These are phyloP conservation scores for Endotricha flammealis DNA, from an alignment of 2,888 invertebrate species.

Conservation along the genomic window DNA sequence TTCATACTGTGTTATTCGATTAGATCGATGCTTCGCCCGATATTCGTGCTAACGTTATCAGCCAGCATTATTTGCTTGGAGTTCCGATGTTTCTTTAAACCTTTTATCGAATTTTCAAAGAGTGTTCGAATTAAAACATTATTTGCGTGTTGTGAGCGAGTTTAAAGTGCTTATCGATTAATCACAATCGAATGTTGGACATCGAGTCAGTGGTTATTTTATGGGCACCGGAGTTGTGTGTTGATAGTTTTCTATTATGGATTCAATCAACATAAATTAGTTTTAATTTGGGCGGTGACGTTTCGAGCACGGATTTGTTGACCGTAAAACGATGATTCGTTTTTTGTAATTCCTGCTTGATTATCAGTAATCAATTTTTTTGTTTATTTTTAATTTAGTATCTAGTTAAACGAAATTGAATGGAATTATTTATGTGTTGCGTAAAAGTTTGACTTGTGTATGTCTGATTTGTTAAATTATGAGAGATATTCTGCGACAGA, in stretches of 20 bases:
- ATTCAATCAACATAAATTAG: constrained; percentile 76
- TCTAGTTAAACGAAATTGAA: constrained; percentile 30
- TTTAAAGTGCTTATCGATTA: constrained; percentile 60
- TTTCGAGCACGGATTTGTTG: constrained; percentile 42
- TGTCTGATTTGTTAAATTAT: neutral
- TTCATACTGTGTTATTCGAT: constrained; percentile 20
- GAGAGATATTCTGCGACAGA: too few relatives aligned
- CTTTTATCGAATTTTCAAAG: constrained; percentile 57
- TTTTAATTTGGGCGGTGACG: constrained; percentile 64
- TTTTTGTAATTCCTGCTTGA: constrained; percentile 48
- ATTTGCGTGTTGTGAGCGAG: constrained; percentile 56
- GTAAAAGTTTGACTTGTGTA: constrained; percentile 2
- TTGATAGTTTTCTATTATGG: constrained; percentile 73
- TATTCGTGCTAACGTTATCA: constrained; percentile 58
- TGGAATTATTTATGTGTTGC: constrained; percentile 22
- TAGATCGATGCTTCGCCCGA: constrained; percentile 32
- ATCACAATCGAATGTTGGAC: constrained; percentile 34
- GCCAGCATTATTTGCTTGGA: constrained; percentile 58
- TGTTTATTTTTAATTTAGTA: constrained; percentile 48
- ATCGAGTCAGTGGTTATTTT: constrained; percentile 24
- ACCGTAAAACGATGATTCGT: constrained; percentile 44
- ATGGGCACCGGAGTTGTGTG: constrained; percentile 39
- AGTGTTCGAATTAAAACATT: constrained; percentile 69
- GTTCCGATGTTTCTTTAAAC: constrained; percentile 61
- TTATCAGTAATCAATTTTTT: constrained; percentile 43